Conservation (phyloP, 2,888 invertebrate species). For the Cataglyphis rosenhaueri region DNA sequence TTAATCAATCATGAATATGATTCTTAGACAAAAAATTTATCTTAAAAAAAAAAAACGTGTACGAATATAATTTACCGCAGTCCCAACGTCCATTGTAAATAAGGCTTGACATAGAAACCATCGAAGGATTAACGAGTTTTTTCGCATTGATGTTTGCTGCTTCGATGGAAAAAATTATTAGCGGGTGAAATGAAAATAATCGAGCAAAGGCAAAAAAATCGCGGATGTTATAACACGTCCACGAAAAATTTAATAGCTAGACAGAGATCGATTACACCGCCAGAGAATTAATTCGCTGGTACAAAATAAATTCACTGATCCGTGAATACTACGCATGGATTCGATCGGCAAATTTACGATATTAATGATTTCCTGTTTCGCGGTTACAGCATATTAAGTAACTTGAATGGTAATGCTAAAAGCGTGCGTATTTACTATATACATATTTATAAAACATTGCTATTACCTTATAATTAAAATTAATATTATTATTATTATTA, state of each 20-base stretch:
- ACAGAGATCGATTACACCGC: not conserved
- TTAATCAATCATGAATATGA: not conserved
- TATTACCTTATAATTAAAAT: constrained; percentile 15
- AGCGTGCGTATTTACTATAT: not conserved
- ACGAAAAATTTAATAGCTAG: constrained; percentile 36
- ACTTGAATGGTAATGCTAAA: constrained; percentile 5
- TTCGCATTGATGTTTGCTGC: constrained; percentile 14
- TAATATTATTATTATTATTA: not conserved
- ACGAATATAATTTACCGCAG: not conserved
- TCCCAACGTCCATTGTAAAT: constrained; percentile 7
- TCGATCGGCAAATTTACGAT: constrained; percentile 11
- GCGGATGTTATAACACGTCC: not conserved
- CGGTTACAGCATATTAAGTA: not conserved
- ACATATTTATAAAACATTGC: not conserved
- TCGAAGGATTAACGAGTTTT: constrained; percentile 27
- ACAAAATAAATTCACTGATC: constrained; percentile 26
- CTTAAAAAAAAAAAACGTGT: not conserved
- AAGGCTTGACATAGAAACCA: constrained; percentile 1
- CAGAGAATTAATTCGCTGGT: not conserved
- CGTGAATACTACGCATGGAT: not conserved
- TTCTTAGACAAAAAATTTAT: not conserved
- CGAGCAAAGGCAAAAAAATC: not conserved
- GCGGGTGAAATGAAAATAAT: constrained; percentile 30
- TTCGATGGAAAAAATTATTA: constrained; percentile 30
- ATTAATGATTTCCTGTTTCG: constrained; percentile 20